Evolutionary conservation across 2,888 invertebrate species (phyloP), one percentile per base, ranked within the genome.

Genomic region (Eupithecia subfuscata): DNA sequence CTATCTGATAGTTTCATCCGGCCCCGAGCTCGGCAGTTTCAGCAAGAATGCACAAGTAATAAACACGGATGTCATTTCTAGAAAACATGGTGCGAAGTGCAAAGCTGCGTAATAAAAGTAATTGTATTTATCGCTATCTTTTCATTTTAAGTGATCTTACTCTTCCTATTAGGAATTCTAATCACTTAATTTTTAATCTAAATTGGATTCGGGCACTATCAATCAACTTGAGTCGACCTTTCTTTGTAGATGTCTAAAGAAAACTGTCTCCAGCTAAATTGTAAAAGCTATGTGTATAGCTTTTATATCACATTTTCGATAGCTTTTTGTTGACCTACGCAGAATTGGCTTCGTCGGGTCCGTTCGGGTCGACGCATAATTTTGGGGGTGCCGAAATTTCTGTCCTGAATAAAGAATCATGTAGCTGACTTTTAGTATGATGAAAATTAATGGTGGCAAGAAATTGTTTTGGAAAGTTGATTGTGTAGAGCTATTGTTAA

Each of bases 321-420:
- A 63, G 40, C n/a, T 74, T 69, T 65, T 40, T 71, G 74, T 65
- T 74, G 76, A 73, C 74, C 75, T 75, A 73, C 71, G 70, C 71
- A n/a, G 60, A 52, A 70, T 74, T 71, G 71, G 56, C 14, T 68
- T 43, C 25, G 74, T 71, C 71, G 37, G 70, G 71, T 14, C 68
- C 63, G 70, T 45, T n/a, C 72, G 73, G 70, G 73, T 74, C 73
- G 64, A 34, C 74, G 77, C 71, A 80, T 79, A 81, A 78, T 81
- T 75, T 79, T 71, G 75, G 3, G 22, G 75, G 76, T 73, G 74
- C 69, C 74, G 71, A 77, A 74, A 67, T 76, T 76, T 81, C 75
- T 48, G 70, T 72, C 75, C 74, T 68, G 78, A 79, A 78, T 69
- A 77, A 77, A 69, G 56, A 76, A 76, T 75, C n/a, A 72, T 68